Percentiles rank a stretch among this genome's conserved stretches.
Conservation (phyloP, 2,888 invertebrate species). For the Laspeyria flexula region DNA sequence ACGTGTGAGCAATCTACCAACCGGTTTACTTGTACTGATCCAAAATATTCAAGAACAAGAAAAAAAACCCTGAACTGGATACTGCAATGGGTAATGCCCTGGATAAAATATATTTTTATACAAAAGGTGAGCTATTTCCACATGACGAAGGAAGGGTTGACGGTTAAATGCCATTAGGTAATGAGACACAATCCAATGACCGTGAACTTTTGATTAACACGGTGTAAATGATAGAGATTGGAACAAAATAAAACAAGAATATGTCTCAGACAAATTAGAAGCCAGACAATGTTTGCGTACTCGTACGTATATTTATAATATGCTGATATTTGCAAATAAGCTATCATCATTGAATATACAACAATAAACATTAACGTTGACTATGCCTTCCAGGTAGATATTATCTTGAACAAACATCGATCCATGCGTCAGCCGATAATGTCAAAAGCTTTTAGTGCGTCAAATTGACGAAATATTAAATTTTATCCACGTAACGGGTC, state of each 20-base stretch:
- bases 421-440: constrained; percentile 31
- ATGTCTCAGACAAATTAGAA: constrained; percentile 15
- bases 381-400: constrained; percentile 25
- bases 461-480: constrained; percentile 9
- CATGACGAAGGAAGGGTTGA: constrained; percentile 60
- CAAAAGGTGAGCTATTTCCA: constrained; percentile 66
- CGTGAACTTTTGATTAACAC: constrained; percentile 70
- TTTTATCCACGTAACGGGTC: constrained; percentile 4
- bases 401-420: constrained; percentile 33
- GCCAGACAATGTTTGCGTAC: constrained; percentile 9
- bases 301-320: constrained; percentile 13
- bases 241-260: constrained; percentile 38
- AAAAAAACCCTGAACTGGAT: background rate
- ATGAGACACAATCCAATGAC: constrained; percentile 47
- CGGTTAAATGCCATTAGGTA: constrained; percentile 62
- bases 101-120: constrained; percentile 30
- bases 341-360: constrained; percentile 5
- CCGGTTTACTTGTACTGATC: background rate
- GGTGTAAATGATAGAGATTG: constrained; percentile 60
- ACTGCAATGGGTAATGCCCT: constrained; percentile 3
- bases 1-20: background rate
- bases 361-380: background rate
- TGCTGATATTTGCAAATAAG: constrained; percentile 10
- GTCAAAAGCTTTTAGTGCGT: constrained; percentile 37
- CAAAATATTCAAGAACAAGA: background rate